These are phyloP conservation scores for Chelonia mydas DNA, from an alignment of 2,797 vertebrate species.

Conservation along the genomic window DNA sequence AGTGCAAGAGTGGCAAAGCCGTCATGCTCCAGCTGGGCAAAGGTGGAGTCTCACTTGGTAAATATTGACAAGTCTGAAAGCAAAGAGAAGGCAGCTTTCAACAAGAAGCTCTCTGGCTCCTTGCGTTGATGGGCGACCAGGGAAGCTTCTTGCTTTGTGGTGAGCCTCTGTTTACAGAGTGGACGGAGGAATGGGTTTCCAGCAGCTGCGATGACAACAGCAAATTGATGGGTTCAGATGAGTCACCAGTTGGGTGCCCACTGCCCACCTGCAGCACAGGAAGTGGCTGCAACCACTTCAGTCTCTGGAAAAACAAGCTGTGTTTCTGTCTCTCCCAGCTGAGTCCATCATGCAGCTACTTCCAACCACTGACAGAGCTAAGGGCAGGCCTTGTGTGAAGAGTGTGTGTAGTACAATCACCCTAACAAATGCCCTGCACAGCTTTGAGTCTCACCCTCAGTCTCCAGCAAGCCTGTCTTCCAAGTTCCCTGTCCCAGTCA, in stretches of 20 bases:
- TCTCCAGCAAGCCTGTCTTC: not conserved
- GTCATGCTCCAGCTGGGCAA: slow-evolving; percentile 69
- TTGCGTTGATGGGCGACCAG: slow-evolving; percentile 58
- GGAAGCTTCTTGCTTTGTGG: slow-evolving; percentile 41
- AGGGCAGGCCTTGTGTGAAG: not conserved
- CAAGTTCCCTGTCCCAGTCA: not conserved
- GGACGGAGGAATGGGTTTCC: slow-evolving; percentile 64
- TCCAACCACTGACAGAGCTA: not conserved
- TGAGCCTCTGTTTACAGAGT: slow-evolving; percentile 62
- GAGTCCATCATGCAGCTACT: slow-evolving; percentile 6
- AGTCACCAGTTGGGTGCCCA: slow-evolving; percentile 43
- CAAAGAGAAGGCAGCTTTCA: slow-evolving; percentile 72
- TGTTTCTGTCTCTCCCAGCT: not conserved
- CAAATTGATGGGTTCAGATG: slow-evolving; percentile 48
- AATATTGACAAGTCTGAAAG: slow-evolving; percentile 73
- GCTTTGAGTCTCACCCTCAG: not conserved
- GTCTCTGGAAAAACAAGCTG: slow-evolving; percentile 45
- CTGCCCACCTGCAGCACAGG: slow-evolving; percentile 47
- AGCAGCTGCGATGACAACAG: slow-evolving; percentile 66
- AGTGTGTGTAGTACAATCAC: not conserved
- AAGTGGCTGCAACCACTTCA: slow-evolving; percentile 53
- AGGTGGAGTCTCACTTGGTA: slow-evolving; percentile 70
- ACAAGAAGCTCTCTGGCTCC: slow-evolving; percentile 57
- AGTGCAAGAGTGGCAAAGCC: slow-evolving; percentile 67
- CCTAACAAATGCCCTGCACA: not conserved